Evolutionary conservation across 2,888 invertebrate species (phyloP).

Genomic region (Latrodectus hesperus): DNA sequence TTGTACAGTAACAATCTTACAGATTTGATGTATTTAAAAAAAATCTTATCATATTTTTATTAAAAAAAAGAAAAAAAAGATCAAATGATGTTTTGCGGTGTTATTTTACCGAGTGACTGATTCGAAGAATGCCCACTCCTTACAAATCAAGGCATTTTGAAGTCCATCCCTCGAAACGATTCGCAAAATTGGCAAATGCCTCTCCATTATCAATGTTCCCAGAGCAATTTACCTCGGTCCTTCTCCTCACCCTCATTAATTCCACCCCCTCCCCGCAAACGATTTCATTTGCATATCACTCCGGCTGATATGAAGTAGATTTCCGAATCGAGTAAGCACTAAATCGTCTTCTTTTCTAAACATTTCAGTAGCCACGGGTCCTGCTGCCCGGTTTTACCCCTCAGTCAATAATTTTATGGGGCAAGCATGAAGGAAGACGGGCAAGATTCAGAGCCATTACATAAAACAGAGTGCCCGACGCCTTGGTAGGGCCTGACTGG

Average conservation of each 20-base stretch:
- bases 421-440: not conserved
- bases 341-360: not conserved
- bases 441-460: slow-evolving; percentile 46
- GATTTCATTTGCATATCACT: slow-evolving; percentile 28
- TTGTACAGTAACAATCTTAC: no score
- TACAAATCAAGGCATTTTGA: no score
- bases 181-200: not conserved
- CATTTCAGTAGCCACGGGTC: not conserved
- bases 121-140: no score
- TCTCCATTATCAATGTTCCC: not conserved
- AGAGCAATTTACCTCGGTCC: not conserved
- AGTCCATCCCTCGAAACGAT: no score
- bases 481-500: slow-evolving; percentile 44
- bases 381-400: slow-evolving; percentile 29
- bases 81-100: no score
- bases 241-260: not conserved
- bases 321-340: not conserved
- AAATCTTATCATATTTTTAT: no score
- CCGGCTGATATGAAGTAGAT: not conserved
- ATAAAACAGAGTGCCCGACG: slow-evolving; percentile 56
- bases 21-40: no score
- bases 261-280: not conserved
- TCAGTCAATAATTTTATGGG: slow-evolving; percentile 65
- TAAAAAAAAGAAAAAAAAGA: no score
- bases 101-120: no score